phyloP scores from a whole-genome alignment of 2,797 vertebrate genomes.

The Lophotriccus pileatus region DNA sequence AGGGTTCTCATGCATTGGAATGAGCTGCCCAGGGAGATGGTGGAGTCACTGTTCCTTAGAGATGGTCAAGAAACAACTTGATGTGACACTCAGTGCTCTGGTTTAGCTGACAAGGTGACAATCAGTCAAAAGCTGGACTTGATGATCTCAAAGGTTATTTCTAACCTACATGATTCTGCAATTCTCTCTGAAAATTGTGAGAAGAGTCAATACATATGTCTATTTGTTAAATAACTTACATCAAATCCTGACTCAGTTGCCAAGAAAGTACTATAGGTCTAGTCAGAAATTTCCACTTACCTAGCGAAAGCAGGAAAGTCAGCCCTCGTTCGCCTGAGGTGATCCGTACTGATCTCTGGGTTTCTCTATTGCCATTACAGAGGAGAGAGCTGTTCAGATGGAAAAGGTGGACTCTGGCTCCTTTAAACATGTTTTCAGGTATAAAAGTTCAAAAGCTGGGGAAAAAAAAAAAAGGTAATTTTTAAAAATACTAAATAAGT shows the following conservation, averaged over 20 bases:
- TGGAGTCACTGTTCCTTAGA: neutral
- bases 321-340: neutral
- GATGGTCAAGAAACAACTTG: neutral
- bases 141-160: neutral
- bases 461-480: neutral
- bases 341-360: neutral
- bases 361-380: neutral
- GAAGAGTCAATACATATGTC: neutral
- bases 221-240: neutral
- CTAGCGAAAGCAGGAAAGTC: neutral
- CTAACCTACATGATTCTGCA: neutral
- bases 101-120: neutral
- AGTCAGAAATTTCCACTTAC: neutral
- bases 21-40: neutral
- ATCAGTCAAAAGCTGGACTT: neutral
- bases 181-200: neutral
- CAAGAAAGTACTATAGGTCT: neutral
- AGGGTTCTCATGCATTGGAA: neutral
- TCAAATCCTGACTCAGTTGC: neutral
- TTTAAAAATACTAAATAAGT: neutral
- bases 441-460: neutral
- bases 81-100: accelerated
- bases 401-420: neutral
- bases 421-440: neutral
- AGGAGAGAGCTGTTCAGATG: neutral